These are phyloP conservation scores for Harlomillsia oculata DNA, from an alignment of 1,140 invertebrate species.

Conservation along the genomic window DNA sequence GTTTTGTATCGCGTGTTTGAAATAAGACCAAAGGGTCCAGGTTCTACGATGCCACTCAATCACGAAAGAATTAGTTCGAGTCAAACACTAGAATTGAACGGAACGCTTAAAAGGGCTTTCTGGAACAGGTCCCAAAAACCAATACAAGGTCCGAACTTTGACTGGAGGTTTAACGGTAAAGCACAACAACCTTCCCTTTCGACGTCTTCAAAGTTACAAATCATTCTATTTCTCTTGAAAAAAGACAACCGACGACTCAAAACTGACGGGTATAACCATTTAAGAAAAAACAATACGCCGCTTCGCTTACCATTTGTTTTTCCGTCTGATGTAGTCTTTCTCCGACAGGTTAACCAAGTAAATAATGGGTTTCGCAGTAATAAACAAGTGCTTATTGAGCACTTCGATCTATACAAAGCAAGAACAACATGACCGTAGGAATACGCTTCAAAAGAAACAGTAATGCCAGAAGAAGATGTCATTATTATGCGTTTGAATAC, in stretches of 20 bases:
- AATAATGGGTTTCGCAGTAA: slow-evolving; percentile 97
- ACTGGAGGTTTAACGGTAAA: too few relatives aligned
- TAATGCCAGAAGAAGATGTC: not conserved
- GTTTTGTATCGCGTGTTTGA: too few relatives aligned
- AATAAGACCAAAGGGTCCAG: too few relatives aligned
- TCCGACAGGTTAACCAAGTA: slow-evolving; percentile 96
- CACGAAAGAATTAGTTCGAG: too few relatives aligned
- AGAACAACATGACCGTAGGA: not conserved
- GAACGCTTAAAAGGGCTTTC: too few relatives aligned
- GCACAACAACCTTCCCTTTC: too few relatives aligned
- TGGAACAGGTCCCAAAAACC: too few relatives aligned
- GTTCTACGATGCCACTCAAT: too few relatives aligned
- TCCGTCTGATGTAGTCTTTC: slow-evolving; percentile 97
- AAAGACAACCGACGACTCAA: not conserved
- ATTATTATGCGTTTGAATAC: slow-evolving; percentile 45
- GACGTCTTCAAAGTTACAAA: not conserved
- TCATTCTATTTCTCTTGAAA: not conserved
- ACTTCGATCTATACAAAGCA: slow-evolving; percentile 70
- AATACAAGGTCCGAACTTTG: too few relatives aligned
- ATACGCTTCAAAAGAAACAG: not conserved
- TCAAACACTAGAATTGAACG: too few relatives aligned
- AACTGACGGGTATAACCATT: too few relatives aligned
- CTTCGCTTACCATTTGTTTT: slow-evolving; percentile 83
- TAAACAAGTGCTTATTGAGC: slow-evolving; percentile 89
- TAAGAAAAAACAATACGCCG: too few relatives aligned